Conservation (phyloP, 2,888 invertebrate genomes). For the Tryphoninae sp. region DNA sequence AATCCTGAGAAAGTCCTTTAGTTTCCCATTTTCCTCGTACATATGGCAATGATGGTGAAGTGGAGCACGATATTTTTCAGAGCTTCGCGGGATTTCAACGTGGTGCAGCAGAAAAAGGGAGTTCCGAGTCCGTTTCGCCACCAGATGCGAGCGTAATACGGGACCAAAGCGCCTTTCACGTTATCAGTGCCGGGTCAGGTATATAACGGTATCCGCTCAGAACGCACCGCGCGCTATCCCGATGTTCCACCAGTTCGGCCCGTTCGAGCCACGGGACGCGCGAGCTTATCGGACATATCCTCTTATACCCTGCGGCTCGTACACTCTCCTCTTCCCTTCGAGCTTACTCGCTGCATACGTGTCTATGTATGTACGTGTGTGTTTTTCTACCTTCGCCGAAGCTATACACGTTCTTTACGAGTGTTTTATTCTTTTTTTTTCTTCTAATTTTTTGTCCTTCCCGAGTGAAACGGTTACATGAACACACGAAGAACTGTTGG, state of each 20-base stretch:
- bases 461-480: not conserved
- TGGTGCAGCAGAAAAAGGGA: constrained; percentile 53
- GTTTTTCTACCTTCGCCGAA: constrained; percentile 11
- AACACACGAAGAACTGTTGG: no score
- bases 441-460: not conserved
- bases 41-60: constrained; percentile 5
- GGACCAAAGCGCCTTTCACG: constrained; percentile 60
- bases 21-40: constrained; percentile 8
- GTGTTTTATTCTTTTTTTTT: constrained; percentile 4
- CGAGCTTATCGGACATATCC: constrained; percentile 62
- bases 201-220: constrained; percentile 33
- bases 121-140: constrained; percentile 26
- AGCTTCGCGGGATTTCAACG: constrained; percentile 45
- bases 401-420: constrained; percentile 29
- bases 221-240: constrained; percentile 12
- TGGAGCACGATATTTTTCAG: not conserved
- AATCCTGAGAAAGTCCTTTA: constrained; percentile 12
- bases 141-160: constrained; percentile 60
- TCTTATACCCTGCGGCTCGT: constrained; percentile 56
- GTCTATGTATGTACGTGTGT: constrained; percentile 14
- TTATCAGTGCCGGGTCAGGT: constrained; percentile 57
- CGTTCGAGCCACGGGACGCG: constrained; percentile 45
- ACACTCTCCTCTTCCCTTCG: constrained; percentile 25
- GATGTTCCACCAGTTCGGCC: constrained; percentile 20
- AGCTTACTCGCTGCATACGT: constrained; percentile 20